Conservation (phyloP, 2,797 vertebrate genomes). For the Pseudomugil gertrudae region DNA sequence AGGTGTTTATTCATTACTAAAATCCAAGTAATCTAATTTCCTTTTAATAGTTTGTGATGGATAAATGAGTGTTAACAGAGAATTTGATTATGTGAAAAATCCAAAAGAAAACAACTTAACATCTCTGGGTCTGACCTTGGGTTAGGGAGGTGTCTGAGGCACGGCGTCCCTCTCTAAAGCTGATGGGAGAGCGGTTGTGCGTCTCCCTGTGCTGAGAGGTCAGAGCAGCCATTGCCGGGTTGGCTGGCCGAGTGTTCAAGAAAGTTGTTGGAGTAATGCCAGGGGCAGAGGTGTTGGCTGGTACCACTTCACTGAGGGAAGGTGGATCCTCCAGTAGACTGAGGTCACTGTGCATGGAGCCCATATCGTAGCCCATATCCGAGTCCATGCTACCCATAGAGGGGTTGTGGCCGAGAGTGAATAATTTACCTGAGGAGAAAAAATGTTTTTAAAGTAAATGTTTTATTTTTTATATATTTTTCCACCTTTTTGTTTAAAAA, state of each 20-base stretch:
- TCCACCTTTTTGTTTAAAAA: too few species aligned
- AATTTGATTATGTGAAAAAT: conserved; percentile 1
- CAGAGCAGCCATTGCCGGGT: conserved; percentile 91
- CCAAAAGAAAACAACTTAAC: background rate
- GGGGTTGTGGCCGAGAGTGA: conserved; percentile 88
- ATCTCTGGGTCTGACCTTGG: conserved; percentile 84
- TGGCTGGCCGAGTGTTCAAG: conserved; percentile 87
- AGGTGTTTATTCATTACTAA: background rate
- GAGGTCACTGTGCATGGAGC: conserved; percentile 89
- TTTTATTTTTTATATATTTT: background rate
- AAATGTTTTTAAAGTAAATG: background rate
- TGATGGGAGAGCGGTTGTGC: conserved; percentile 96
- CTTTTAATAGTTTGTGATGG: background rate
- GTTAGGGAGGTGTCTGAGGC: conserved; percentile 98
- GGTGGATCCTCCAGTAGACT: conserved; percentile 88
- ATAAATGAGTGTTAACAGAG: background rate
- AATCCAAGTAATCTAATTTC: background rate
- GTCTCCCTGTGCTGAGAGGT: conserved; percentile 89
- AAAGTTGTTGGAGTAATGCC: conserved; percentile 82
- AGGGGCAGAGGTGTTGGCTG: conserved; percentile 77
- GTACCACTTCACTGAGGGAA: conserved; percentile 85
- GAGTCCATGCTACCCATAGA: conserved; percentile 92
- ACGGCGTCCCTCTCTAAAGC: conserved; percentile 95
- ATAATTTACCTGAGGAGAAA: conserved; percentile 86
- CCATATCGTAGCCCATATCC: conserved; percentile 90